Percentiles rank a stretch among this genome's conserved stretches.
phyloP scores from a whole-genome alignment of 2,888 invertebrate species.

The Cosmopolites sordidus region DNA sequence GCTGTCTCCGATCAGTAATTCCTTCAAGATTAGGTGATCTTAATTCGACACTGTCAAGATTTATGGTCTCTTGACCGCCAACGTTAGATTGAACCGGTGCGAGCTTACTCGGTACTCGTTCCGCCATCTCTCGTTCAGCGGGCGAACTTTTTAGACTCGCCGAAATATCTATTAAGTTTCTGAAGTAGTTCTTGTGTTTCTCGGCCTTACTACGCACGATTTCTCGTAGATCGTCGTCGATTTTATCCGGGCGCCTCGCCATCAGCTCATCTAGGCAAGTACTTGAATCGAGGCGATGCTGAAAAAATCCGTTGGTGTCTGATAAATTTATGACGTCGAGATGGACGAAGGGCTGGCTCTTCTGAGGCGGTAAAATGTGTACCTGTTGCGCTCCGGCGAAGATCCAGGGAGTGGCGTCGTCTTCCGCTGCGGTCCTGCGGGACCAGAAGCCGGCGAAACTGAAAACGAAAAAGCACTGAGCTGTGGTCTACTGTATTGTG shows the following conservation, averaged over 20 bases:
- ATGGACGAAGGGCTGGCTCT: slow-evolving; percentile 4
- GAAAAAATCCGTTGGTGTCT: neutral
- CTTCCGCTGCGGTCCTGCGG: slow-evolving; percentile 33
- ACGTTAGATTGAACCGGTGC: slow-evolving; percentile 2
- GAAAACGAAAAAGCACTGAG: slow-evolving; percentile 21
- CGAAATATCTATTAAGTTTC: slow-evolving; percentile 31
- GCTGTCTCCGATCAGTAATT: no score
- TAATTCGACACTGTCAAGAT: no score
- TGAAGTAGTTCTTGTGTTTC: slow-evolving; percentile 40
- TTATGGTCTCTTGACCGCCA: neutral
- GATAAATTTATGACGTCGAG: neutral
- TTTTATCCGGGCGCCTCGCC: slow-evolving; percentile 20
- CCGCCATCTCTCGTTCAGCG: slow-evolving; percentile 33
- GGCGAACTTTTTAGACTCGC: slow-evolving; percentile 16
- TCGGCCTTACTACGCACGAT: slow-evolving; percentile 40
- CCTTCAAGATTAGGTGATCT: slow-evolving; percentile 24
- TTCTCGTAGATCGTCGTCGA: slow-evolving; percentile 33
- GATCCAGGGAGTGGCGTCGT: slow-evolving; percentile 36
- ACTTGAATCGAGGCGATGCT: neutral
- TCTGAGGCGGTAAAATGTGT: slow-evolving; percentile 13
- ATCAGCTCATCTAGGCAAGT: slow-evolving; percentile 17
- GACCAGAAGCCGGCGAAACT: slow-evolving; percentile 44
- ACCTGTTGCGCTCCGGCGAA: slow-evolving; percentile 33
- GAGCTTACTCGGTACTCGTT: slow-evolving; percentile 17
- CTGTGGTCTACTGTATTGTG: slow-evolving; percentile 11